A percentile compares a stretch with the other conserved stretches of the same genome.
phyloP scores from a whole-genome alignment of 2,113 vertebrate species.

The Stomatorhinus ivindoensis region DNA sequence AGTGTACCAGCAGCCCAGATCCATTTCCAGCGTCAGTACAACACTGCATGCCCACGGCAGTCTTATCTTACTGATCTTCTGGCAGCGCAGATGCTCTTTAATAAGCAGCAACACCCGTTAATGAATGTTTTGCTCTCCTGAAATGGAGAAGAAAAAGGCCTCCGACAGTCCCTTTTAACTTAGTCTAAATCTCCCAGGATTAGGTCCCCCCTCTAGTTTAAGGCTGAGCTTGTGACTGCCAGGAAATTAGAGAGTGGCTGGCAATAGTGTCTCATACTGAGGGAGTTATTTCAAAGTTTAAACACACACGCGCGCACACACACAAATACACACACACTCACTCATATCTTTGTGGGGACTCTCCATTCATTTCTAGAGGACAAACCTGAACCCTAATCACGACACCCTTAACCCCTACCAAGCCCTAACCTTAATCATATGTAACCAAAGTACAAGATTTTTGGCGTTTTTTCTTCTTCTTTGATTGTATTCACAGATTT shows the following conservation, averaged over 20 bases:
- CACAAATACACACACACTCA: not conserved
- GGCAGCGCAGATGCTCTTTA: slow-evolving; percentile 3
- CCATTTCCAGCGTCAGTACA: not conserved
- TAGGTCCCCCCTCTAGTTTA: not conserved
- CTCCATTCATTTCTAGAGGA: too few species aligned
- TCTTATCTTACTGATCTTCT: not conserved
- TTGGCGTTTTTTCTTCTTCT: too few species aligned
- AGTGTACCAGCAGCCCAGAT: not conserved
- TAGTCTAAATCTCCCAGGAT: not conserved
- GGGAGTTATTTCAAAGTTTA: not conserved
- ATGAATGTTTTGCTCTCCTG: slow-evolving; percentile 16
- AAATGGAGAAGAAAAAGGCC: slow-evolving; percentile 9
- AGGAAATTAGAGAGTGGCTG: slow-evolving; percentile 17
- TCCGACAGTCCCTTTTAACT: not conserved
- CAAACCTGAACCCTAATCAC: too few species aligned
- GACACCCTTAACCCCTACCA: too few species aligned
- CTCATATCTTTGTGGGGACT: too few species aligned
- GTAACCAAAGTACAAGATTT: too few species aligned
- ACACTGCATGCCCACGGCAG: not conserved
- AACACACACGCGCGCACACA: slow-evolving; percentile 2
- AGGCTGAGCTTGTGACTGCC: not conserved
- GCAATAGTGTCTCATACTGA: not conserved
- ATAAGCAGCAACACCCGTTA: slow-evolving; percentile 17
- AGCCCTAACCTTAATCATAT: too few species aligned
- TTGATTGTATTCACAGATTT: too few species aligned